Base-by-base conservation (phyloP, 2,113 vertebrate genomes). In the Vidua chalybeata region DNA sequence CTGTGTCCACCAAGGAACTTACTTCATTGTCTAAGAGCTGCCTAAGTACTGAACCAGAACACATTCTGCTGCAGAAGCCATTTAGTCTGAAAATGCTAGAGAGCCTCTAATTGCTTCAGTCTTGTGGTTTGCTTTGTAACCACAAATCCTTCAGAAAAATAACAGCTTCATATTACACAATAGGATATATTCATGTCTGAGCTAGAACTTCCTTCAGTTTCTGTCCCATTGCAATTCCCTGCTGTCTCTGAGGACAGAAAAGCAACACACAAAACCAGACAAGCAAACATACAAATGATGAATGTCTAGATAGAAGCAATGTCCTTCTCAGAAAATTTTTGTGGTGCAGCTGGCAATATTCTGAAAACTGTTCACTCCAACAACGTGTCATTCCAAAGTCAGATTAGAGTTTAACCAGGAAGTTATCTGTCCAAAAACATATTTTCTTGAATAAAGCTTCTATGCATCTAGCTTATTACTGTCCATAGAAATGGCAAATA, bases 121-220 rank as follows among this genome's bases (percentile, higher is more conserved):
- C 54, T 89, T 94, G 94, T 92, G 89, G 83, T 96, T 97, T 93
- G 45, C 58, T 92, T 67, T 73, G 72, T 84, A 91, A 96, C 90
- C 72, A 95, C 76, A 96, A 91, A 71, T 84, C 58, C 68, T 95
- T 84, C 73, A 80, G 75, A 86, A 95, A 96, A 94, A 94, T 88
- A 93, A 76, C 66, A 93, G 68, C 51, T 41, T 91, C 37, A 1
- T 90, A 26, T 90, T 96, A 80, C 89, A 89, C 75, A 86, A 79
- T 71, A 59, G 68, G 27, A 76, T 84, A 73, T 87, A 92, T 77
- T 95, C 69, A 90, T 84, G 61, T 91, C 78, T 95, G 78, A 95
- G 72, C 54, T 91, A 83, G 59, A 77, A 56, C 76, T 81, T 92
- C 79, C 55, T 84, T 88, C 79, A 51, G 18, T 88, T 93, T 85